Percentiles rank a stretch among this genome's conserved stretches.
Conservation (phyloP, 1,140 invertebrate genomes). For the Neodiprion lecontei region DNA sequence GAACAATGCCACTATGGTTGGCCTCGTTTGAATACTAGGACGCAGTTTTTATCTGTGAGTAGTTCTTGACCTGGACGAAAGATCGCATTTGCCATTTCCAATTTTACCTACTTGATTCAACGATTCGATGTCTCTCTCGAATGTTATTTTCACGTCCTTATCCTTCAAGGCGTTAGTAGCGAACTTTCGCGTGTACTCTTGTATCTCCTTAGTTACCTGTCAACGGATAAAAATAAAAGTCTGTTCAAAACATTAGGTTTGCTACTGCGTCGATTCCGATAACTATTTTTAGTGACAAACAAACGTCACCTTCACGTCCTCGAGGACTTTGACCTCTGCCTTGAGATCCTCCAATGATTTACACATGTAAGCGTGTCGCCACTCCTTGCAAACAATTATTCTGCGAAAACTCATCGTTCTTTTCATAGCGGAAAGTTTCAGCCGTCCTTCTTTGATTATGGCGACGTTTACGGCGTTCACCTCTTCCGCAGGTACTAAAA, state of each 20-base stretch:
- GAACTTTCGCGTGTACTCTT: constrained; percentile 60
- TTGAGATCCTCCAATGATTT: constrained; percentile 67
- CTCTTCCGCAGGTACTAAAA: constrained; percentile 64
- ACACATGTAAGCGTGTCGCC: constrained; percentile 66
- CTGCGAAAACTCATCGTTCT: constrained; percentile 59
- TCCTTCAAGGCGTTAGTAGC: neutral
- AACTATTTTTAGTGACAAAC: neutral
- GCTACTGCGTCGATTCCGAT: neutral
- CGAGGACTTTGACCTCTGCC: constrained; percentile 63
- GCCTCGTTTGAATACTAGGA: neutral
- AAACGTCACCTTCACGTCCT: constrained; percentile 62
- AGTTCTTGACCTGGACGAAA: constrained; percentile 7
- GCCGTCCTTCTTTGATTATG: constrained; percentile 63
- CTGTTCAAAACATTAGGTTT: constrained; percentile 11
- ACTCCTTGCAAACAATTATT: constrained; percentile 66
- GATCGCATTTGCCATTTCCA: neutral
- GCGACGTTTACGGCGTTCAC: constrained; percentile 66
- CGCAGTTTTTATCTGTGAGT: neutral
- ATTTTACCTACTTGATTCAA: constrained; percentile 27
- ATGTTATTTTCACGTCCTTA: constrained; percentile 29
- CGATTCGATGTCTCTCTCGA: constrained; percentile 25
- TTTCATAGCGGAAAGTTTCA: constrained; percentile 63
- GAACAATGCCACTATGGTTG: neutral
- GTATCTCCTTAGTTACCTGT: constrained; percentile 66
- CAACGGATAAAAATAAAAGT: constrained; percentile 21